Base-by-base conservation (phyloP, 2,888 invertebrate species). In the Scaptomyza reducta region DNA sequence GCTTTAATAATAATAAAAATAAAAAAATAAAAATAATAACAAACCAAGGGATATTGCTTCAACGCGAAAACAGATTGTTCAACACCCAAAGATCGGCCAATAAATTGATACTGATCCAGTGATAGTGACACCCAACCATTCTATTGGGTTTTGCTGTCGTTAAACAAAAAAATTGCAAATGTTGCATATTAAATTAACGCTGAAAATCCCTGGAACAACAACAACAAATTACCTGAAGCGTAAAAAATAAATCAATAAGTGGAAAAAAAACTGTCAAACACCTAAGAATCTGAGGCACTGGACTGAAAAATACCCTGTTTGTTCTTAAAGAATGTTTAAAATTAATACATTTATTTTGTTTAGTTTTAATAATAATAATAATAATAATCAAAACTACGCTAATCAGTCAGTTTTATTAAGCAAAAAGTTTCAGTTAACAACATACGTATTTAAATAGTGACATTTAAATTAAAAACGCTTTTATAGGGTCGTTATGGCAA, bases 151-250 rank as follows among this genome's bases (percentile, higher is more conserved):
- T 25, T 47, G 51, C 51, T 45, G 41, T 13, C 38, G 55, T 62
- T 72, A 70, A 75, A 70, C 82, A 63, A 86, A 82, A 88, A 82
- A 88, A 82, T 86, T 82, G 88, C 80, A 83, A 88, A 83, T 83
- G 84, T 88, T 68, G 79, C 87, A 88, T 86, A 86, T 83, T 88
- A 86, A 83, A 83, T 88, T 77, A 88, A 74, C 79, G 80, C 67
- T 70, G 58, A 64, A 47, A 40, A 42, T 31, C 11, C 47, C 7
- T 38, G 35, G 56, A 25, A 14, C 61, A 47, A 56, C 55, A 56
- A 27, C 27, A 27, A 27, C 1, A 53, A 64, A 74, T 74, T 72
- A 81, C 75, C 70, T 55, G 72, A 66, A 68, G 79, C 83, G 62
- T 82, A 61, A 55, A 55, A 51, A 35, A 35, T n/a, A n/a, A n/a